Base-by-base conservation (phyloP, 1,140 invertebrate genomes). In the Sycophaga agraensis region DNA sequence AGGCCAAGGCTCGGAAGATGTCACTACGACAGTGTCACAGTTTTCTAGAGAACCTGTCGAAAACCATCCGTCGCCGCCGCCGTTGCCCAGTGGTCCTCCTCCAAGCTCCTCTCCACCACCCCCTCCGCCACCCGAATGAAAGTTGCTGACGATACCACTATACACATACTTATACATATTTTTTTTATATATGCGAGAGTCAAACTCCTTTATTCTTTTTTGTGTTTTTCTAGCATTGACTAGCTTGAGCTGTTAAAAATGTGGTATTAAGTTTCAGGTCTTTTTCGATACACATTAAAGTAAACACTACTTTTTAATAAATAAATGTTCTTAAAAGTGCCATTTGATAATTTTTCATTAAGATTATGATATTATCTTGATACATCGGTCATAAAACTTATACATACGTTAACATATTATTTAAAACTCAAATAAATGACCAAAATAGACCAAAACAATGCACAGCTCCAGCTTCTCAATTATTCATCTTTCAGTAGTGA, bases 111-210 rank as follows among this genome's bases (percentile, higher is more conserved):
- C 74, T 0, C 77, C 76, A 16, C 80, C 79, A 1, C 81, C 82
- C 4, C 81, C 82, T 6, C 81, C 81, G 2, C 81, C 81, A 21
- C 82, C 81, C 14, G 77, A 78, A 59, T 79, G 71, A 63, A 72
- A 59, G 19, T 34, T 43, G 37, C 46, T n/a, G 14, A 31, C 16
- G 16, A 31, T 11, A 56, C 21, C 14, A 24, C 34, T 9, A 16
- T 35, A 22, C 9, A 35, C 5, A 16, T 40, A 57, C 19, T 37
- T 42, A 57, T 16, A 57, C 46, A 49, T 57, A 55, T 48, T 16
- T 17, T 37, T 26, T 48, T 48, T 40, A 22, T 40, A 55, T 42
- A n/a, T 51, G 40, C 50, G 50, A 45, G 34, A 54, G 17, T 55
- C 17, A 19, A 55, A 62, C 9, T 48, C 43, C 40, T 45, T 22